Evolutionary conservation across 2,888 invertebrate genomes (phyloP), one percentile per base, ranked within the genome.

Genomic region (Agelastica alni): DNA sequence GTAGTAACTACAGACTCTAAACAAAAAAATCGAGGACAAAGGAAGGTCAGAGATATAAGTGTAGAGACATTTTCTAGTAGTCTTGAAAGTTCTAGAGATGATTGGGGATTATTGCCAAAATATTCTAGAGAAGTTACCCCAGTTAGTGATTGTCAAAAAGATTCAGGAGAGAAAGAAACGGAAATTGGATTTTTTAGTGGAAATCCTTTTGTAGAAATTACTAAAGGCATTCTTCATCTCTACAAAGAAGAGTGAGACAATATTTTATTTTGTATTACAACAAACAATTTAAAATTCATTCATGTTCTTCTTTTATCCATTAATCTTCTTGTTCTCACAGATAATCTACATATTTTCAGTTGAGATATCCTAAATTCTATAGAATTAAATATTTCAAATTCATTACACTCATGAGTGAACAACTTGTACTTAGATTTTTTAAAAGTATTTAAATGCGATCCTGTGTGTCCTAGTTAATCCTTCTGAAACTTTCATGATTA

Each of bases 171-270:
- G 28, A 69, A 70, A 14, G 71, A 70, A 32, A 81, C 81, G 14
- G 84, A 86, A 56, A 85, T 88, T 43, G 83, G 83, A 44, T 97
- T 96, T 77, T 92, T 93, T 66, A 95, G 93, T 66, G 99, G 99
- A 2, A 99, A 99, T 80, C 98, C 97, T 1, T 87, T 91, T 68
- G 94, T 98, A 1, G 98, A 99, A 78, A 89, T 95, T 26, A 96
- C 96, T 0, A 94, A 95, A 75, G 99, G 99, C 30, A 89, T 99
- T 39, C 80, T 99, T 53, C 99, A 99, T 82, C 81, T 99, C 13
- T 98, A 95, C 75, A 98, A 97, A 75, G 96, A 97, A 76, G 94
- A 96, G 96, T 96, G 78, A 78, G 84, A 78, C 2, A 16, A 28
- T 28, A 9, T 28, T 3, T 1, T 28, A 28, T 9, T 28, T 2